Percentiles rank a stretch among this genome's conserved stretches.
These are phyloP conservation scores for Alca torda DNA, from an alignment of 2,797 vertebrate genomes.

Conservation along the genomic window DNA sequence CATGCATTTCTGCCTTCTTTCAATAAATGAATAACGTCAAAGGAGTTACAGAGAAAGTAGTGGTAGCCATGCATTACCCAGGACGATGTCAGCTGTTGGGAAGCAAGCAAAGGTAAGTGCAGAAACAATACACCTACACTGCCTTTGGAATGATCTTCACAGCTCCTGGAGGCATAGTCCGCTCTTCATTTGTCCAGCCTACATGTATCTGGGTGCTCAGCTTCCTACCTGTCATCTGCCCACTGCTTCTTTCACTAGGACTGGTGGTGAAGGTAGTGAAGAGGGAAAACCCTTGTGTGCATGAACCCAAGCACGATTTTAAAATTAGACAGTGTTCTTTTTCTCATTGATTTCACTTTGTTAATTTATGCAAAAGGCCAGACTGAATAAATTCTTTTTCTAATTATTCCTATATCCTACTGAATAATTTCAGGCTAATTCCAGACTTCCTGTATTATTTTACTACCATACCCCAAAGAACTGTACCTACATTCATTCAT, in stretches of 20 bases:
- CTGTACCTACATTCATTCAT: not conserved
- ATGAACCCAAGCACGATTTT: accelerated
- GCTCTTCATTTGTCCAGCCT: not conserved
- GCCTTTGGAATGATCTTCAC: not conserved
- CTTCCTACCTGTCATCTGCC: not conserved
- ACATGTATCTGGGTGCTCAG: not conserved
- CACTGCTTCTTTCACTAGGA: not conserved
- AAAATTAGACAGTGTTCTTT: not conserved
- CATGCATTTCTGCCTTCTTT: not conserved
- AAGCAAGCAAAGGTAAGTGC: not conserved
- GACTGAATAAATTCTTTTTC: not conserved
- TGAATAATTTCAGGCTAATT: not conserved
- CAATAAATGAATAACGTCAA: not conserved
- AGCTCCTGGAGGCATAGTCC: not conserved
- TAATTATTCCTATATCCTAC: not conserved
- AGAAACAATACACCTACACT: not conserved
- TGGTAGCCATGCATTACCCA: not conserved
- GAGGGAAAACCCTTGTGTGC: not conserved
- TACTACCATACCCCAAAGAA: not conserved
- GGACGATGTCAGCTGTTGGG: accelerated
- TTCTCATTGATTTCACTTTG: not conserved
- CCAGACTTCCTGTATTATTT: not conserved
- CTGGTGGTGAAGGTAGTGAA: not conserved
- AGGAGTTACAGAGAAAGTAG: not conserved
- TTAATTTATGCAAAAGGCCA: not conserved